These are phyloP conservation scores for Coronaproctus castanopsis DNA, from an alignment of 2,888 invertebrate species.

Conservation along the genomic window DNA sequence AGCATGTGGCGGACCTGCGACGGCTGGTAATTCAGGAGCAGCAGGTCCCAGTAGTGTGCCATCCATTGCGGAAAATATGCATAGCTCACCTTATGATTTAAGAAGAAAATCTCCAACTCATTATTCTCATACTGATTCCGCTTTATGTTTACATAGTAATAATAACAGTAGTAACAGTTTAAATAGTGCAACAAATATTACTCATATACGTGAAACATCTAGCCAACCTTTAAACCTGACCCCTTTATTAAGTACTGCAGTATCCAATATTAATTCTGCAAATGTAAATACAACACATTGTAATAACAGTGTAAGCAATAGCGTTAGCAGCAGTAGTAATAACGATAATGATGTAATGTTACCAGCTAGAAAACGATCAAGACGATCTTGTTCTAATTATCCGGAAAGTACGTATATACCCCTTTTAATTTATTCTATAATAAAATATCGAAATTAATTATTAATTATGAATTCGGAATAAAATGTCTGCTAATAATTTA, in stretches of 20 bases:
- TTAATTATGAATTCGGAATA: no score
- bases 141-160: constrained; percentile 10
- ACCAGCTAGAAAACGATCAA: constrained; percentile 65
- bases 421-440: no score
- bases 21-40: constrained; percentile 27
- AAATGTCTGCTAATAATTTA: no score
- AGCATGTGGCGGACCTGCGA: constrained; percentile 32
- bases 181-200: constrained; percentile 7
- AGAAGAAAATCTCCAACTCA: constrained; percentile 63
- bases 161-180: constrained; percentile 8
- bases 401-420: constrained; percentile 27
- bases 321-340: constrained; percentile 28
- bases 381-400: constrained; percentile 40
- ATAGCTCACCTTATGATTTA: constrained; percentile 78
- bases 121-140: constrained; percentile 19
- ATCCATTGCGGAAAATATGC: constrained; percentile 29
- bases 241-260: constrained; percentile 22
- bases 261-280: constrained; percentile 19
- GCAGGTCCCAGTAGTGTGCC: constrained; percentile 30
- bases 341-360: constrained; percentile 39
- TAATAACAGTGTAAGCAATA: not conserved
- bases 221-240: not conserved
- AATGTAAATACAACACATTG: not conserved
- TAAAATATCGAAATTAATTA: no score
- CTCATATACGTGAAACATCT: constrained; percentile 9